Base-by-base conservation (phyloP, 2,797 vertebrate species). In the Rallus crepitans region DNA sequence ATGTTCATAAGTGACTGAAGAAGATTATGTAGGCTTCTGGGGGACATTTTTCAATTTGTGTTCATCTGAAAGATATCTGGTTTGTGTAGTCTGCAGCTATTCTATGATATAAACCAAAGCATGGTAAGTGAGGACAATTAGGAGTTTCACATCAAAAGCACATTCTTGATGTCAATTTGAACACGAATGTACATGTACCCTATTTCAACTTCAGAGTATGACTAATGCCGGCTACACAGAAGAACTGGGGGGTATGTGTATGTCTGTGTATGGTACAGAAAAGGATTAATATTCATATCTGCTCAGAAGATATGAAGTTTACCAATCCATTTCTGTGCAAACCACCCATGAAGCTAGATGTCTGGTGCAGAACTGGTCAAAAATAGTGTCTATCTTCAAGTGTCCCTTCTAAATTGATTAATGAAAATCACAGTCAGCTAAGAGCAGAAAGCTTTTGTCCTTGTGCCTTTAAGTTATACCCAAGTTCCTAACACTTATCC, bases 221-320 rank as follows among this genome's bases (percentile, higher is more conserved):
- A 61, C 18, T 64, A 39, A 73, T 55, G 4, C 14, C 17, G 20
- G 25, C 17, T 12, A 80, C 85, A 48, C 3, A 37, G 87, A 83
- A 40, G 3, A 82, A 28, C 5, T 6, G 14, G 4, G 45, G 7
- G 2, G 7, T 4, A 2, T 18, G 18, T 7, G 12, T 47, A 20
- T 47, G 42, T 45, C 42, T 45, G 42, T 45, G 42, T 45, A 45
- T 47, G 47, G 47, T 47, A 20, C 10, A 7, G 47, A 47, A 4
- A 25, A 40, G 3, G 8, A 48, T n/a, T 75, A 15, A 82, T 56
- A 76, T 20, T 6, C 17, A 4, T 30, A 27, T 33, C 24, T 80
- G 12, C 15, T 28, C 28, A 42, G 39, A 71, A 9, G 4, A 60
- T 53, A 56, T 1, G 1, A 71, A 71, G 9, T 31, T 68, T 72